Conservation (phyloP, 2,113 vertebrate species). For the Lates calcarifer region DNA sequence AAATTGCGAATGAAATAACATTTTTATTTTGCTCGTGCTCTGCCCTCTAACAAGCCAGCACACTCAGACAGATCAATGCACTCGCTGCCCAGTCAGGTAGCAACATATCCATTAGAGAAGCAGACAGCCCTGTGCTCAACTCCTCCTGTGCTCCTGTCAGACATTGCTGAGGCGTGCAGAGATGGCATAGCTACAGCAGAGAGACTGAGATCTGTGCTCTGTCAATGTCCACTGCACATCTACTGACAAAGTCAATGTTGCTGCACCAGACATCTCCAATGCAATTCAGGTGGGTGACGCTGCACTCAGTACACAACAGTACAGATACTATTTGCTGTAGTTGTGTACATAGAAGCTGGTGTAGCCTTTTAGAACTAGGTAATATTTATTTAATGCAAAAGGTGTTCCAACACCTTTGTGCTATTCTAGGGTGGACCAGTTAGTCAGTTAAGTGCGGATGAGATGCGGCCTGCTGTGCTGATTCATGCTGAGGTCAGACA, state of each 20-base stretch:
- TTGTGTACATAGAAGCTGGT: too few relatives aligned
- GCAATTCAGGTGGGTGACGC: neutral
- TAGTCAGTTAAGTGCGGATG: neutral
- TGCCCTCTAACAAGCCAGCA: neutral
- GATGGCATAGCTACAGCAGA: neutral
- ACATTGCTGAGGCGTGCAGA: conserved; percentile 1
- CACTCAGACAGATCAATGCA: conserved; percentile 6
- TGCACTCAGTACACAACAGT: neutral
- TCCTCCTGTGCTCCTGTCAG: conserved; percentile 16
- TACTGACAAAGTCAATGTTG: neutral
- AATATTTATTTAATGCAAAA: neutral
- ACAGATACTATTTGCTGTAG: neutral
- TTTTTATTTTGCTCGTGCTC: neutral
- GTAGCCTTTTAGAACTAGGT: neutral
- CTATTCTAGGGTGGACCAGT: neutral
- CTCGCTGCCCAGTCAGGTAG: conserved; percentile 11
- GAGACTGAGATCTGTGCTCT: neutral
- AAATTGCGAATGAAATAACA: neutral
- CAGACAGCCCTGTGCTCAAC: neutral
- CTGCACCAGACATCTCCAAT: neutral
- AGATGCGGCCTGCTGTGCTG: too few relatives aligned
- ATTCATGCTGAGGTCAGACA: too few relatives aligned
- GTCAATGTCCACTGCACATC: conserved; percentile 8
- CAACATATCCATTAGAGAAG: conserved; percentile 12
- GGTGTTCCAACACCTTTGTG: neutral